phyloP scores from a whole-genome alignment of 1,140 invertebrate species.

The Holcopasites calliopsidis region DNA sequence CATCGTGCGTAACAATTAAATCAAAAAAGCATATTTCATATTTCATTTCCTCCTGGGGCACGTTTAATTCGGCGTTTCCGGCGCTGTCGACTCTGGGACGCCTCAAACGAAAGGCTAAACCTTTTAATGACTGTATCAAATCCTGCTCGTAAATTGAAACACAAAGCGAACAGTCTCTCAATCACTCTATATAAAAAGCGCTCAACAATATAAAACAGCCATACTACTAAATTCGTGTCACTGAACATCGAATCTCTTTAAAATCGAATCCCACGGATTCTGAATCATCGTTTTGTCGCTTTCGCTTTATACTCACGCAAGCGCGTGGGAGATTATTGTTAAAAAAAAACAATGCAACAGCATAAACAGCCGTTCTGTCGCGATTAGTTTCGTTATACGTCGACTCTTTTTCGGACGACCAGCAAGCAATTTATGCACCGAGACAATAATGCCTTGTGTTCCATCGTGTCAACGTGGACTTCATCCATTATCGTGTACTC shows the following conservation, averaged over 20 bases:
- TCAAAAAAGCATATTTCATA: constrained; percentile 50
- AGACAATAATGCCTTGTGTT: constrained; percentile 44
- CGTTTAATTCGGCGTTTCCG: constrained; percentile 54
- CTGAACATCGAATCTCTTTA: not conserved
- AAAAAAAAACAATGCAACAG: constrained; percentile 34
- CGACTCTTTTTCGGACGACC: too few relatives aligned
- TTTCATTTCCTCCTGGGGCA: constrained; percentile 30
- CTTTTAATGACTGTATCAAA: not conserved
- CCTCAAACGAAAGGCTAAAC: not conserved
- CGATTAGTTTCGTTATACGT: constrained; percentile 50
- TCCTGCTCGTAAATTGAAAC: not conserved
- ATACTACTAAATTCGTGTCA: too few relatives aligned
- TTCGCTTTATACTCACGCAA: not conserved
- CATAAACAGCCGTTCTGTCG: constrained; percentile 34
- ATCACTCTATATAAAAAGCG: not conserved
- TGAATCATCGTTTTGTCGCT: constrained; percentile 13
- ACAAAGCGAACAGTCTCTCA: not conserved
- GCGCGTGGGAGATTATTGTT: constrained; percentile 31
- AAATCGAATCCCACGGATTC: not conserved
- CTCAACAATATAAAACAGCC: not conserved
- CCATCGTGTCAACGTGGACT: constrained; percentile 14
- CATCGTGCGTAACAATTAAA: constrained; percentile 22
- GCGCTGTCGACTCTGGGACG: constrained; percentile 37
- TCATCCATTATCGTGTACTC: constrained; percentile 44
- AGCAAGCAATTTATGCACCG: too few relatives aligned